These are phyloP conservation scores for Aporophyla nigra DNA, from an alignment of 2,888 invertebrate genomes.

Conservation along the genomic window DNA sequence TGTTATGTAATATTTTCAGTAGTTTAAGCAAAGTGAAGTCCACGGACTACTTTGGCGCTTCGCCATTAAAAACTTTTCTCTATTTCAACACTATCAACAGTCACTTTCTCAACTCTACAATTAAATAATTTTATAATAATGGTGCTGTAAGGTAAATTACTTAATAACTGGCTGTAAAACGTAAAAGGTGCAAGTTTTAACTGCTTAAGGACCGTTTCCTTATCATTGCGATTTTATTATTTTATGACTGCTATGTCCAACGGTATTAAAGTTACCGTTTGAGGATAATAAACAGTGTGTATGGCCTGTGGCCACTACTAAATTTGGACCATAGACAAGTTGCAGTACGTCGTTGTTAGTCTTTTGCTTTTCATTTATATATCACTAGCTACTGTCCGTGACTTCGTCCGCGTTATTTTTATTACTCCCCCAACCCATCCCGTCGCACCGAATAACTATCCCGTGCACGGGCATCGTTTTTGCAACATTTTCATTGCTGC, in stretches of 20 bases:
- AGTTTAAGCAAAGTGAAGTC: neutral
- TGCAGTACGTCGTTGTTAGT: too few relatives aligned
- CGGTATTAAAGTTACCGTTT: slow-evolving; percentile 45
- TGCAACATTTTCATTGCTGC: too few relatives aligned
- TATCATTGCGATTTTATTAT: slow-evolving; percentile 33
- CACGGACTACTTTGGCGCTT: too few relatives aligned
- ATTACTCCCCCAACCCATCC: too few relatives aligned
- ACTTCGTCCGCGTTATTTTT: too few relatives aligned
- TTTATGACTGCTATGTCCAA: slow-evolving; percentile 16
- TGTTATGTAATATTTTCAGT: neutral
- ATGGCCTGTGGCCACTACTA: neutral
- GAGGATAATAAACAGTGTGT: slow-evolving; percentile 20
- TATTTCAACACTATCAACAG: neutral
- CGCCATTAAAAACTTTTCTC: neutral
- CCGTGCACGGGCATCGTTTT: too few relatives aligned
- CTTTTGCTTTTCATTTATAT: too few relatives aligned
- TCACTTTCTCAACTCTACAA: neutral
- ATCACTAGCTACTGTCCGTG: too few relatives aligned
- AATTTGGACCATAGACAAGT: neutral
- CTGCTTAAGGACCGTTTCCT: slow-evolving; percentile 19
- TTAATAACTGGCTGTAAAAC: neutral
- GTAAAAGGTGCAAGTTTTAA: neutral
- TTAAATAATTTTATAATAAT: neutral
- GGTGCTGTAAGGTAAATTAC: neutral
- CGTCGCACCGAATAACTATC: too few relatives aligned